Evolutionary conservation across 2,888 invertebrate species (phyloP).

Genomic region (Phoenoteleia sp.): DNA sequence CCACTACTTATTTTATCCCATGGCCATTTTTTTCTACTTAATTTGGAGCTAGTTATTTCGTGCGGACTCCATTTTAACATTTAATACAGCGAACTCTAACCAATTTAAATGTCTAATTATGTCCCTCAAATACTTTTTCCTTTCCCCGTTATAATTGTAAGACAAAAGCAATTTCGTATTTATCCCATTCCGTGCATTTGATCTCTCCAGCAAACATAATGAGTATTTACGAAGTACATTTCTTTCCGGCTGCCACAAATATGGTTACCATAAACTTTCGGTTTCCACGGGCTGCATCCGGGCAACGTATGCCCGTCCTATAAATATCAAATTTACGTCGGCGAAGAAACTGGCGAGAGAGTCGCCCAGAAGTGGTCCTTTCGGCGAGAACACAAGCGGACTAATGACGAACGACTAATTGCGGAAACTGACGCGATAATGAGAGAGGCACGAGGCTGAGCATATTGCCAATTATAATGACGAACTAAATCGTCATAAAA

Average conservation of each 20-base stretch:
- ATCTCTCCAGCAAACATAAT: not conserved
- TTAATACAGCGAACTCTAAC: too few species aligned
- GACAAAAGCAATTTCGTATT: not conserved
- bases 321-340: constrained; percentile 57
- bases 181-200: not conserved
- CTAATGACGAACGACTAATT: constrained; percentile 70
- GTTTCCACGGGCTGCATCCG: constrained; percentile 19
- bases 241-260: not conserved
- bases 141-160: not conserved
- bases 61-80: too few species aligned
- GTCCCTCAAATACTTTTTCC: too few species aligned
- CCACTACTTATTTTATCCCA: too few species aligned
- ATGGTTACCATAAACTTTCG: constrained; percentile 32
- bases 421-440: constrained; percentile 62
- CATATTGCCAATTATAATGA: constrained; percentile 63
- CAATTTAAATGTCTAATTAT: too few species aligned
- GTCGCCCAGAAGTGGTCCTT: constrained; percentile 47
- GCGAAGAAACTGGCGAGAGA: constrained; percentile 18
- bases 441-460: constrained; percentile 52
- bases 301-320: constrained; percentile 27
- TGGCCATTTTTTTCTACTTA: too few species aligned
- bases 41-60: too few species aligned
- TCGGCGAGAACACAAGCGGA: constrained; percentile 49
- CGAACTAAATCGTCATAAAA: constrained; percentile 59
- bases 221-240: not conserved